Base-by-base conservation (phyloP, 23 tunicate species). In the Ciona savignyi region DNA sequence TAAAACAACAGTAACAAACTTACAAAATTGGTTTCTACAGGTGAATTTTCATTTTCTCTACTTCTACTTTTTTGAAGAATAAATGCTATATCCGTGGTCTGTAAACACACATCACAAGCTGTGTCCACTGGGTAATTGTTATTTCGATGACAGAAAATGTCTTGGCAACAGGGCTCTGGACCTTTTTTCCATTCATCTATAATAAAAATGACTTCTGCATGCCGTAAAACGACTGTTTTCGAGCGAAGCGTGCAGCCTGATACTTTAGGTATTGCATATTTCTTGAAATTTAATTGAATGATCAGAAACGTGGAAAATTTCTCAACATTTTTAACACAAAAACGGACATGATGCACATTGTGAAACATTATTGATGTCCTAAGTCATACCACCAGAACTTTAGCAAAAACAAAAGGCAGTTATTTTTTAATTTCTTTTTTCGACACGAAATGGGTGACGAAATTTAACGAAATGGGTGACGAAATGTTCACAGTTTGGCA, bases 291-390 rank as follows among this genome's bases (percentile, higher is more conserved):
- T 31, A 76, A 31, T 65, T 76, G 80, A 64, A 9, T 23, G 31
- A 23, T 30, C 9, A 76, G 34, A 25, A 67, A 68, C 42, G 35
- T 2, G 4, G 86, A 27, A 64, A 87, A 87, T 20, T 70, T 29
- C 33, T 63, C 56, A 30, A 86, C 73, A 63, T 87, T 49, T 48
- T 76, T 75, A 0, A 87, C 95, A 35, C 86, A 77, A 66, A 26
- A 87, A 0, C 86, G 73, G 34, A 87, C 26, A 61, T 81, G 86
- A 70, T 87, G 86, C 23, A 87, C 63, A 24, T 73, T 81, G 56
- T 42, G 56, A 42, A 6, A 42, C 56, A 42, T 42, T 42, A n/a
- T n/a, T n/a, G n/a, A n/a, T n/a, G n/a, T n/a, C n/a, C n/a, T n/a
- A n/a, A n/a, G n/a, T n/a, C n/a, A n/a, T n/a, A n/a, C n/a, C n/a